A percentile compares a stretch with the other conserved stretches of the same genome.
phyloP scores from a whole-genome alignment of 2,888 invertebrate species.

The Punctoribates punctum region DNA sequence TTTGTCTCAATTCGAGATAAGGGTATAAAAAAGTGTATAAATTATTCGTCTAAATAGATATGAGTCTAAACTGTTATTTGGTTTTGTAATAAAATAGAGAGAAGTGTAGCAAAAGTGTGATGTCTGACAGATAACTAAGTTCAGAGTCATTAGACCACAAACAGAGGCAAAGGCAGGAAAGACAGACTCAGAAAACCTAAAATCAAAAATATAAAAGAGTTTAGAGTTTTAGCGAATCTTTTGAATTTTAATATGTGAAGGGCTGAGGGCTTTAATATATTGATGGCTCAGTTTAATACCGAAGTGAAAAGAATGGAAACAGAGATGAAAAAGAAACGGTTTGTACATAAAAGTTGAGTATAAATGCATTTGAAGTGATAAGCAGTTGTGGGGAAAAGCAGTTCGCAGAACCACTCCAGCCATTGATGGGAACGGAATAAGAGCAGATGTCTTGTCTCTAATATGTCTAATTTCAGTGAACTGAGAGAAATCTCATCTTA shows the following conservation, averaged over 20 bases:
- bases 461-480: slow-evolving; percentile 5
- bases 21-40: not conserved
- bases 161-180: not conserved
- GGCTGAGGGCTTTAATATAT: not conserved
- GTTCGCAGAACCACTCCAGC: no score
- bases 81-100: not conserved
- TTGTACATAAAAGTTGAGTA: not conserved
- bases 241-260: slow-evolving; percentile 2
- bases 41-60: not conserved
- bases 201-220: not conserved
- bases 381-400: not conserved
- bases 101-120: not conserved
- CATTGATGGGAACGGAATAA: not conserved
- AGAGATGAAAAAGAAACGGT: not conserved
- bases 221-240: not conserved
- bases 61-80: not conserved
- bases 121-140: not conserved
- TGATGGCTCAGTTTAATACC: slow-evolving; percentile 12
- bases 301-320: not conserved
- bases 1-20: not conserved
- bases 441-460: slow-evolving; percentile 1
- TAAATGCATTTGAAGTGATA: slow-evolving; percentile 1
- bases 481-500: not conserved
- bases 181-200: not conserved
- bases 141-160: not conserved